Evolutionary conservation across 2,797 vertebrate species (phyloP).

Genomic region (Typhlichthys subterraneus): DNA sequence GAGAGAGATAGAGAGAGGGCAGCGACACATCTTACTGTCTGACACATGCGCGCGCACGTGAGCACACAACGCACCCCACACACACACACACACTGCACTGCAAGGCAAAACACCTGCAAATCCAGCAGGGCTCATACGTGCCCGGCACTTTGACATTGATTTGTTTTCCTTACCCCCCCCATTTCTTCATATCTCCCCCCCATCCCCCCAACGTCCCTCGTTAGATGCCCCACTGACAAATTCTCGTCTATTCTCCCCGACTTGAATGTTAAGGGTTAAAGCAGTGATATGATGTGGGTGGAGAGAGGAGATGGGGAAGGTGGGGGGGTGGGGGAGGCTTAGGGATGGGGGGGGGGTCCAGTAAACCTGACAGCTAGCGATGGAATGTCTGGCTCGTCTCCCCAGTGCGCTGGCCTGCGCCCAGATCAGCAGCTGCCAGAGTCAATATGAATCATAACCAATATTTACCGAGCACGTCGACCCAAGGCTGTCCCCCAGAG

Average conservation of each 20-base stretch:
- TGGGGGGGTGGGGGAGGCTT: conserved; percentile 28
- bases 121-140: conserved; percentile 65
- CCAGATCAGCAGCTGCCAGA: conserved; percentile 75
- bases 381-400: conserved; percentile 72
- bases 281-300: background rate
- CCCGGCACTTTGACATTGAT: conserved; percentile 74
- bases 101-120: conserved; percentile 53
- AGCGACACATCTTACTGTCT: conserved; percentile 21
- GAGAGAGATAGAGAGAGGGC: conserved; percentile 45
- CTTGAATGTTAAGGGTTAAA: conserved; percentile 3
- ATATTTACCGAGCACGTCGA: conserved; percentile 76
- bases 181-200: conserved; percentile 64
- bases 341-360: conserved; percentile 30
- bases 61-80: conserved; percentile 39
- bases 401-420: conserved; percentile 63
- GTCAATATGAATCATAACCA: conserved; percentile 79
- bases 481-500: conserved; percentile 61
- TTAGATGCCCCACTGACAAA: conserved; percentile 71
- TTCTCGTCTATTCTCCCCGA: conserved; percentile 58
- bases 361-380: conserved; percentile 73
- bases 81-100: conserved; percentile 16
- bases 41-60: conserved; percentile 40
- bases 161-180: conserved; percentile 69
- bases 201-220: conserved; percentile 44
- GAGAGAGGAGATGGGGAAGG: background rate